phyloP scores from a whole-genome alignment of 2,113 vertebrate species.

The Saimiri boliviensis region DNA sequence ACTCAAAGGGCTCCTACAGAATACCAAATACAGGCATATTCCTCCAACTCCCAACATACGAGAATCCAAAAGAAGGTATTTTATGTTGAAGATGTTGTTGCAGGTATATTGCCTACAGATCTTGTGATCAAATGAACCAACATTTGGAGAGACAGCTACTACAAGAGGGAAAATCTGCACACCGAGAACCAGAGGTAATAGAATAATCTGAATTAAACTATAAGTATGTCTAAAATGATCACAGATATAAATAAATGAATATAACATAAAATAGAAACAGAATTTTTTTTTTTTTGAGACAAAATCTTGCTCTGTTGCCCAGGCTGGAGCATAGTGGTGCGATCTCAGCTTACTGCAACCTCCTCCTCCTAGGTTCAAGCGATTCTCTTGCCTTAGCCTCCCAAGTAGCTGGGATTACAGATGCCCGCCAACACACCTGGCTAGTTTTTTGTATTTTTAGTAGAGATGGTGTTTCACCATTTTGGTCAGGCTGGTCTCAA shows the following conservation, averaged over 20 bases:
- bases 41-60: not conserved
- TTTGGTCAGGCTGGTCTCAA: no score
- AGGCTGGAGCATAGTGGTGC: no score
- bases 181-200: not conserved
- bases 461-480: no score
- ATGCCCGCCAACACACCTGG: no score
- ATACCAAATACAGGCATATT: not conserved
- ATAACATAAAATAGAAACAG: not conserved
- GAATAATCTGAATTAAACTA: not conserved
- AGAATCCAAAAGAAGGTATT: constrained; percentile 34
- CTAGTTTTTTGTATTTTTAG: no score
- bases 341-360: no score
- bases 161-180: not conserved
- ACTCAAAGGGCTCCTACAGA: not conserved
- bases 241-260: not conserved
- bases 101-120: not conserved
- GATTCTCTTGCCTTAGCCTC: no score
- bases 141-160: not conserved
- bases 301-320: no score
- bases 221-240: not conserved
- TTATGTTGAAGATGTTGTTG: not conserved
- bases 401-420: no score
- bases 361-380: no score
- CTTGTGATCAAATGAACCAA: not conserved
- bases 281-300: no score